phyloP scores from a whole-genome alignment of 2,888 invertebrate genomes.

The Hydraecia micacea region DNA sequence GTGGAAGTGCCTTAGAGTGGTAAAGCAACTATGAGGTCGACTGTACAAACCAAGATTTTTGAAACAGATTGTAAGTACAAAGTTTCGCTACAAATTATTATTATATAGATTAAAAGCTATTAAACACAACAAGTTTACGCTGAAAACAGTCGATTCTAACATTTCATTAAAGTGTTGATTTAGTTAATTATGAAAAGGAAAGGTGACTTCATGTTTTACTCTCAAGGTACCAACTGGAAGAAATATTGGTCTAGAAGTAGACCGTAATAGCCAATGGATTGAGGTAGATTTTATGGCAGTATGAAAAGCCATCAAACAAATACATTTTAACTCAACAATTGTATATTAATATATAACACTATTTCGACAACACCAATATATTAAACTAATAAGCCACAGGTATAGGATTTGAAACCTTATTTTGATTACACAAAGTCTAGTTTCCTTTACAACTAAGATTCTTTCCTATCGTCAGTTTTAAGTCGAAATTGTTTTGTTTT shows the following conservation, averaged over 20 bases:
- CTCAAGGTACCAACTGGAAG: neutral
- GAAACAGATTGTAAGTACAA: slow-evolving; percentile 24
- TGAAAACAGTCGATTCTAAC: neutral
- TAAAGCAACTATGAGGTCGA: neutral
- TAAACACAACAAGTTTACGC: neutral
- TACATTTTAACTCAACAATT: slow-evolving; percentile 3
- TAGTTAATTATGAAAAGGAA: neutral
- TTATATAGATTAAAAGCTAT: neutral
- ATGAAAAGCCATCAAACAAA: neutral
- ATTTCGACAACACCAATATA: slow-evolving; percentile 45
- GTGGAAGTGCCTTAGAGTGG: neutral
- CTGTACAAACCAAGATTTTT: slow-evolving; percentile 5
- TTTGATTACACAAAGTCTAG: neutral
- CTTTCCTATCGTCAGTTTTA: neutral
- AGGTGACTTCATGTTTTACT: neutral
- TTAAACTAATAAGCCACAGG: slow-evolving; percentile 37
- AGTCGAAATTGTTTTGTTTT: slow-evolving; percentile 1
- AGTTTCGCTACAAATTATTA: neutral
- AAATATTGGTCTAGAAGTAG: neutral
- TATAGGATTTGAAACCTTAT: slow-evolving; percentile 27
- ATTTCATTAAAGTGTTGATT: slow-evolving; percentile 2
- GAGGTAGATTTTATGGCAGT: slow-evolving; percentile 48
- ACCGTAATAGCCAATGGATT: slow-evolving; percentile 1
- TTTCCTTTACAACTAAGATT: slow-evolving; percentile 35
- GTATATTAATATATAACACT: slow-evolving; percentile 25